A percentile compares a stretch with the other conserved stretches of the same genome.
These are phyloP conservation scores for Puma concolor DNA, from an alignment of 2,113 vertebrate species.

Conservation along the genomic window DNA sequence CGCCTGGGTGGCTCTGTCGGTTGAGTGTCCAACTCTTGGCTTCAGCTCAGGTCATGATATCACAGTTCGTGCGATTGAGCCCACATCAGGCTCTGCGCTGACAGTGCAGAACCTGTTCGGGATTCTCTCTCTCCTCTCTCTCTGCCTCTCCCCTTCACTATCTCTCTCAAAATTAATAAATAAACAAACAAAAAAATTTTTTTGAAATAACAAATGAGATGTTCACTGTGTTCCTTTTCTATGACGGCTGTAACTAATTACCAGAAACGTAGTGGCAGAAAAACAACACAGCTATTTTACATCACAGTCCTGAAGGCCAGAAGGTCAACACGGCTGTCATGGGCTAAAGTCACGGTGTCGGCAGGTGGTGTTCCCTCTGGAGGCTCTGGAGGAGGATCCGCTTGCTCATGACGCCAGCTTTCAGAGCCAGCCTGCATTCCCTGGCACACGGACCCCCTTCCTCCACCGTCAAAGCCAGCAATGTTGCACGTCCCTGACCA, in stretches of 20 bases:
- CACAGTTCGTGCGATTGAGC: too few relatives aligned
- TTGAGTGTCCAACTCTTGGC: too few relatives aligned
- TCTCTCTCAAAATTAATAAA: too few relatives aligned
- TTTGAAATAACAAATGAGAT: neutral
- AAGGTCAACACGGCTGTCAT: neutral
- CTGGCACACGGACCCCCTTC: neutral
- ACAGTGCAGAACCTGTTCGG: too few relatives aligned
- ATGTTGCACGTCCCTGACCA: fast-evolving
- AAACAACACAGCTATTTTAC: neutral
- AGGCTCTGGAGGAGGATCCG: neutral
- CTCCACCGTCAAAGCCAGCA: neutral
- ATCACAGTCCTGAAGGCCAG: neutral
- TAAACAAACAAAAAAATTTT: neutral
- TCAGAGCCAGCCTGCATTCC: neutral
- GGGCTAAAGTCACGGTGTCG: neutral
- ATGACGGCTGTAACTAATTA: too few relatives aligned
- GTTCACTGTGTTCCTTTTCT: neutral
- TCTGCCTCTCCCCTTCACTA: too few relatives aligned
- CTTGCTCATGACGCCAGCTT: fast-evolving
- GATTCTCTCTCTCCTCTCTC: too few relatives aligned
- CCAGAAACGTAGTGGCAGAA: neutral
- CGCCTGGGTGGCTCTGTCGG: too few relatives aligned
- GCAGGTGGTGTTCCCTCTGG: neutral
- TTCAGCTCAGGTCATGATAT: too few relatives aligned
- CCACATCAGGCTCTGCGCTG: too few relatives aligned